Evolutionary conservation across 2,113 vertebrate genomes (phyloP), one percentile per base, ranked within the genome.

Genomic region (Lampris incognitus): DNA sequence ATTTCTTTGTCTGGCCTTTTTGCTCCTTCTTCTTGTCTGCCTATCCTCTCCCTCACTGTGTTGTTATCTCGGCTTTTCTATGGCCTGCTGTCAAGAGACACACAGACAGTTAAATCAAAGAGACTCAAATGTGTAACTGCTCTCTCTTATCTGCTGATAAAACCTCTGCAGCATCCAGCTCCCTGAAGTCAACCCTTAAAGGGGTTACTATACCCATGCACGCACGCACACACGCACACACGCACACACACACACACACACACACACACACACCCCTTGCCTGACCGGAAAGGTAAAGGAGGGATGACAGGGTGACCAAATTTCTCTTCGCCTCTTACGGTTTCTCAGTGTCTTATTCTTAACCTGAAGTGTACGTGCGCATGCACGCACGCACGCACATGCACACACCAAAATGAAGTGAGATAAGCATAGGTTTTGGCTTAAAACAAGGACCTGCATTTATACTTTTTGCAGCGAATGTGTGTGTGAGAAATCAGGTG

Each of bases 141-240:
- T 56, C 5, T 70, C 60, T n/a, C 74, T 90, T 87, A 88, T 90
- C 89, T 85, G 66, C 38, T 78, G 62, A 82, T 85, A 70, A 61
- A 83, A 36, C 48, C 70, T 76, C 46, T 41, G 42, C 37, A 64
- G 42, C 66, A 9, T 36, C 54, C 42, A 3, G 24, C 81, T 71
- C 66, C 67, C 62, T 46, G 24, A 24, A 1, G 62, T 69, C 38
- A 74, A 57, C 9, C 41, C 57, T 78, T 9, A 76, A 54, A 71
- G 72, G 86, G 79, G 61, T 72, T 85, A 88, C 80, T 76, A 68
- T 69, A 67, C 60, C 42, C 54, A 66, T 3, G 37, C 66, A 81
- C 68, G 67, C 46, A 63, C 56, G 38, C 60, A 5, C 55, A 69
- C 13, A 56, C 40, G 67, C 39, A 46, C 60, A 64, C 60, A 55